Base-by-base conservation (phyloP, 2,113 vertebrate species). In the Stictonetta naevosa region DNA sequence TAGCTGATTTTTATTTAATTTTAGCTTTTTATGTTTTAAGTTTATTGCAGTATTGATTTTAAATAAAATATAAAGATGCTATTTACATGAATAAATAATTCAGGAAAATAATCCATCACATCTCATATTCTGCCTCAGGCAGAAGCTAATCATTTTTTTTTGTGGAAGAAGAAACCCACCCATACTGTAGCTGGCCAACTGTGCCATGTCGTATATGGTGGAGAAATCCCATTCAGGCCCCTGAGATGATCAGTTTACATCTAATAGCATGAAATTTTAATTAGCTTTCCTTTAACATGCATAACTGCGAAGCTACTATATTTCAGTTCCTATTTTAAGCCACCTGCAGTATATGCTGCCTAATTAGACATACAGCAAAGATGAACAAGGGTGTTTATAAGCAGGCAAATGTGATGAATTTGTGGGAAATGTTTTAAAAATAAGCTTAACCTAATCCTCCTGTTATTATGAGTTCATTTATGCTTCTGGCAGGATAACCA, bases 381-480 rank as follows among this genome's bases (percentile, higher is more conserved):
- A 97, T 77, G 75, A 91, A 74, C 11, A 21, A 94, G 87, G 40
- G 91, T 96, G 85, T 96, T 95, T 96, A 83, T 83, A 96, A 95
- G 93, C 75, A 92, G 82, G 67, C 72, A 96, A 96, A 95, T 86
- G 72, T 90, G 75, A 80, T 12, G n/a, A 83, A 91, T 93, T 97
- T 95, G 85, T 97, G 93, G 93, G 90, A 91, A 93, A 91, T 3
- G 1, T 91, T 96, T 96, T 83, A 74, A 94, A 96, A 96, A 96
- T 85, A 92, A 96, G 75, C 82, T 90, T 93, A 83, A 91, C 87
- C 84, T 95, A 95, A 93, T 94, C 81, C 89, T 87, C 48, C 82
- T 97, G 87, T 95, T 95, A 85, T 95, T 92, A 92, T 77, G 84
- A 92, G 90, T 96, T 95, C 95, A 94, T 95, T 85, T 95, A 85